These are phyloP conservation scores for Sceliomorpha sp. DNA, from an alignment of 2,888 invertebrate species.

Conservation along the genomic window DNA sequence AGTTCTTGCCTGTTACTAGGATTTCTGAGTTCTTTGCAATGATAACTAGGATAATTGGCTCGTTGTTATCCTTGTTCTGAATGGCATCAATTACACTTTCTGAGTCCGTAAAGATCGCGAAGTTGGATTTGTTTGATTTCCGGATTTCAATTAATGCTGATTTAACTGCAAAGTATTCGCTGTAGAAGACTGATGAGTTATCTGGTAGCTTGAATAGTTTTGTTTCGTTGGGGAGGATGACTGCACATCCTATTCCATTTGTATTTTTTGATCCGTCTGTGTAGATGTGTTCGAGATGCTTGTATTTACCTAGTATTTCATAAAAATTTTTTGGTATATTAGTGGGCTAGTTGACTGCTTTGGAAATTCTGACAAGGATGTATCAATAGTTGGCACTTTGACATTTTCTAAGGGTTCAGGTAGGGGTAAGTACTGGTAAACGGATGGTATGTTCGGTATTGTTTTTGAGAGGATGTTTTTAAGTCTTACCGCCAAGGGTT, in stretches of 20 bases:
- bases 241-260: neutral
- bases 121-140: neutral
- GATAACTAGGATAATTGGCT: neutral
- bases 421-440: neutral
- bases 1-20: neutral
- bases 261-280: too few species aligned
- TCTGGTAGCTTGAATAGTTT: neutral
- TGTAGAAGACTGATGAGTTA: neutral
- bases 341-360: neutral
- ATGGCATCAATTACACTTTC: neutral
- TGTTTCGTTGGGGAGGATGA: neutral
- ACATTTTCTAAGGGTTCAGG: neutral
- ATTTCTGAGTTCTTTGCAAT: neutral
- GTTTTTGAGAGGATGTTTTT: too few species aligned
- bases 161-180: neutral
- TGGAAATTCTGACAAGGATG: neutral
- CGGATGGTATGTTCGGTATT: neutral
- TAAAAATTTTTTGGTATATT: too few species aligned
- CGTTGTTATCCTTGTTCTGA: neutral
- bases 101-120: conserved; percentile 12
- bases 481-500: neutral
- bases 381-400: neutral
- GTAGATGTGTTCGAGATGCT: neutral
- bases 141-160: neutral
- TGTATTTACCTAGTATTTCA: neutral